Percentiles rank a stretch among this genome's conserved stretches.
phyloP scores from a whole-genome alignment of 92 coral and sea anemone genomes.

The Heliopora coerulea region DNA sequence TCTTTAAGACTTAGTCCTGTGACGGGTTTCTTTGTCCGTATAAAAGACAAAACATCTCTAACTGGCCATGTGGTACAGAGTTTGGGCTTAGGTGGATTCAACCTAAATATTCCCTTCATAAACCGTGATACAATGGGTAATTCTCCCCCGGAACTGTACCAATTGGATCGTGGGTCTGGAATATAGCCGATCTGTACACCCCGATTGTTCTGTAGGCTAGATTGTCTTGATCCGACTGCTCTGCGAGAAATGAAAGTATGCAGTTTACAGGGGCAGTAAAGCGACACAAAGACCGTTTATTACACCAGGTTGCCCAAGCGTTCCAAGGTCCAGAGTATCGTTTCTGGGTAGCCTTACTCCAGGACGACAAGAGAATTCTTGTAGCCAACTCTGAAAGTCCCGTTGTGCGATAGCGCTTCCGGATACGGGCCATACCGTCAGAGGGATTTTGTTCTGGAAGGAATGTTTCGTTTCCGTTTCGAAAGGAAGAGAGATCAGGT shows the following conservation, averaged over 20 bases:
- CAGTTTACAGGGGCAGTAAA: conserved; percentile 42
- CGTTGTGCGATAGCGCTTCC: conserved; percentile 33
- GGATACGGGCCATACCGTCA: conserved; percentile 61
- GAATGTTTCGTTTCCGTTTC: conserved; percentile 48
- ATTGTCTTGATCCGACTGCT: not conserved
- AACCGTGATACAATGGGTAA: conserved; percentile 49
- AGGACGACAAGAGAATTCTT: conserved; percentile 36
- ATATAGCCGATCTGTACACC: conserved; percentile 45
- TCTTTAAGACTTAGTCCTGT: conserved; percentile 23
- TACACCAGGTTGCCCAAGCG: conserved; percentile 49
- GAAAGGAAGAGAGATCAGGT: conserved; percentile 52
- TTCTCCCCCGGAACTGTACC: conserved; percentile 28
- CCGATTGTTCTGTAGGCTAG: conserved; percentile 42
- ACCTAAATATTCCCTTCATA: conserved; percentile 46
- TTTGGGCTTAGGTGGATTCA: conserved; percentile 42
- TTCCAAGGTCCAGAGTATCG: conserved; percentile 50
- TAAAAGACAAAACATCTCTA: not conserved
- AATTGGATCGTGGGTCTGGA: conserved; percentile 47
- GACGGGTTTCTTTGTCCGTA: conserved; percentile 32
- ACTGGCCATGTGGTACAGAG: conserved; percentile 50
- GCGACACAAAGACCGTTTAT: conserved; percentile 42
- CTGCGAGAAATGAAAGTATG: conserved; percentile 42
- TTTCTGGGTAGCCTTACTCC: conserved; percentile 39
- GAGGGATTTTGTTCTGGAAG: conserved; percentile 43
- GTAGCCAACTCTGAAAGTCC: conserved; percentile 46